These are phyloP conservation scores for Ptychadena robeensis DNA, from an alignment of 2,797 vertebrate species.

Conservation along the genomic window DNA sequence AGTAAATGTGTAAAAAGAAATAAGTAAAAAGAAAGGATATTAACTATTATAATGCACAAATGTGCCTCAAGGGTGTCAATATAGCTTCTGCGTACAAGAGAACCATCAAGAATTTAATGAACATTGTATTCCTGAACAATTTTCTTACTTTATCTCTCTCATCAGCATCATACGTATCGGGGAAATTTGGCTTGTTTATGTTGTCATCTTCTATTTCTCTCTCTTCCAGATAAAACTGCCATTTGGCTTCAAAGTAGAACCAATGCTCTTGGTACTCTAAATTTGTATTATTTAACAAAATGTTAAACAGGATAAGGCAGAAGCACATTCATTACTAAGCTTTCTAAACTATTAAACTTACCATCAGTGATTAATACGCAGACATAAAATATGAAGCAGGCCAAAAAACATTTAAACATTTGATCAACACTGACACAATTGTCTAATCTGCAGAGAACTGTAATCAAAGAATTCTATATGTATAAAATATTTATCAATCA, in stretches of 20 bases:
- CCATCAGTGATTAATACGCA: too few relatives aligned
- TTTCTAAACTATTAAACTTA: too few relatives aligned
- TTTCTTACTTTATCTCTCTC: constrained; percentile 88
- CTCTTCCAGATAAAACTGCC: constrained; percentile 97
- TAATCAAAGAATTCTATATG: too few relatives aligned
- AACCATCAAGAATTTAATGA: not conserved
- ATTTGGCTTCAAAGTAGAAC: constrained; percentile 99
- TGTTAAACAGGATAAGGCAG: not conserved
- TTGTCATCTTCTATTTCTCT: constrained; percentile 86
- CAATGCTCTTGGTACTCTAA: constrained; percentile 96
- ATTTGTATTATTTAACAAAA: not conserved
- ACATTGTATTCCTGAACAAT: not conserved
- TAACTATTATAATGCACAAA: not conserved
- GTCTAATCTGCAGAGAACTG: too few relatives aligned
- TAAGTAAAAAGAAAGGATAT: too few relatives aligned
- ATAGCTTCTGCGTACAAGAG: not conserved
- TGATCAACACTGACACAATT: too few relatives aligned
- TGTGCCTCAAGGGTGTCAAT: not conserved
- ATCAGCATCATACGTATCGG: constrained; percentile 83
- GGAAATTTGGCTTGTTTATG: constrained; percentile 81
- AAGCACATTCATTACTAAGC: too few relatives aligned
- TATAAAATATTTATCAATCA: too few relatives aligned
- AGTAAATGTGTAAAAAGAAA: too few relatives aligned
- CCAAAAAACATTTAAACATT: too few relatives aligned
- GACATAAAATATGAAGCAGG: too few relatives aligned